Base-by-base conservation (phyloP, 2,888 invertebrate genomes). In the Papilio demoleus region DNA sequence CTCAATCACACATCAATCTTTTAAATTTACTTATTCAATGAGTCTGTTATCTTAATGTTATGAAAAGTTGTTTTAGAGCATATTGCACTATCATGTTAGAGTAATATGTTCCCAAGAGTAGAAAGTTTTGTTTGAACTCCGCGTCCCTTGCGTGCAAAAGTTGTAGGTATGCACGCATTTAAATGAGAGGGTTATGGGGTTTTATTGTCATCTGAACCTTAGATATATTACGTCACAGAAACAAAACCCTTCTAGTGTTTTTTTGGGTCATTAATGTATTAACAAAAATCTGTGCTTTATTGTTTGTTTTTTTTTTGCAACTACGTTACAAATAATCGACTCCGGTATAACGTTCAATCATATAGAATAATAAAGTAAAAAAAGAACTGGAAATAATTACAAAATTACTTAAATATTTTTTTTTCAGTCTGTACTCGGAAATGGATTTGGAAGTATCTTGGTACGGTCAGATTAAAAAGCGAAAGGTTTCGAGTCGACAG, bases 51-150 rank as follows among this genome's bases (percentile, higher is more conserved):
- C n/a, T n/a, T n/a, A 31, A 6, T 31, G 6, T 31, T 5, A 4
- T 17, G 11, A 17, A 34, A 58, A 34, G 34, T 58, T 58, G 2
- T 31, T 56, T 27, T 56, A 56, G n/a, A 31, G 34, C 24, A 31
- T 17, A 58, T 58, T 58, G 31, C 58, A 31, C 58, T 58, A 34
- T 58, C 34, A 4, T 34, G 17, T 34, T 19, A 12, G 34, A 58
- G 58, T 58, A 11, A 19, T 58, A 17, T 58, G 17, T 34, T 19
- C 58, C 58, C 27, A 34, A 31, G 17, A 34, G 58, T 34, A 1
- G 24, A 64, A 53, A 45, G 45, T 62, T 61, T 45, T 31, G 45
- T 45, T 22, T 45, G 22, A n/a, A n/a, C 61, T 61, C 22, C n/a
- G 40, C 11, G 45, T 60, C 40, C 27, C 60, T 60, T 24, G 24